A percentile compares a stretch with the other conserved stretches of the same genome.
Evolutionary conservation across 2,797 vertebrate genomes (phyloP).

Genomic region (Austrolebias charrua): DNA sequence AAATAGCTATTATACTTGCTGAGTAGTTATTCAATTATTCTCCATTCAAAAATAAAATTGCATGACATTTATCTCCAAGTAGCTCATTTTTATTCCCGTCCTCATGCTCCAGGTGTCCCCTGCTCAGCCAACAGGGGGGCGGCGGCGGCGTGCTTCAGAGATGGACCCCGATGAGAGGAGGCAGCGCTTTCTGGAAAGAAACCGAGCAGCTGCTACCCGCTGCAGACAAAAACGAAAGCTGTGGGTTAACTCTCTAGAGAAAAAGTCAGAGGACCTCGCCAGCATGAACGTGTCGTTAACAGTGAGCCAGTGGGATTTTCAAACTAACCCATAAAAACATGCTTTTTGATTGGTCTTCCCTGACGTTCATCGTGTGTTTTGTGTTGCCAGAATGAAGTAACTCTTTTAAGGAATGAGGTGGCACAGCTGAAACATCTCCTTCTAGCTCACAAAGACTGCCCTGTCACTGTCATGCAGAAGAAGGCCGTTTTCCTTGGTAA

Average conservation of each 20-base stretch:
- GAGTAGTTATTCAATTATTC: too few species aligned
- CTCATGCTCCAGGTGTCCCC: slow-evolving; percentile 86
- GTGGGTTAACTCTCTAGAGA: slow-evolving; percentile 94
- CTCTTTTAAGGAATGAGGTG: slow-evolving; percentile 90
- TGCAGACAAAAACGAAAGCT: slow-evolving; percentile 95
- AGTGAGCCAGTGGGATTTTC: slow-evolving; percentile 74
- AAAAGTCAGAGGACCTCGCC: slow-evolving; percentile 94
- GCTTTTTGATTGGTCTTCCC: not conserved
- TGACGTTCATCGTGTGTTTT: slow-evolving; percentile 18
- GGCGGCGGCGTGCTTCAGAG: slow-evolving; percentile 86
- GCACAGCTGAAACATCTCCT: slow-evolving; percentile 95
- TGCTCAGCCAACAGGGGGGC: slow-evolving; percentile 90
- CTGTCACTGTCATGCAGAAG: slow-evolving; percentile 95
- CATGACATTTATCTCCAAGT: not conserved
- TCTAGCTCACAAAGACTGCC: slow-evolving; percentile 96
- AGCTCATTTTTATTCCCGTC: not conserved
- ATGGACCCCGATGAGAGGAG: slow-evolving; percentile 93
- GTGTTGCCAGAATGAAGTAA: slow-evolving; percentile 87
- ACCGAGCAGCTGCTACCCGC: slow-evolving; percentile 91
- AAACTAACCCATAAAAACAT: not conserved
- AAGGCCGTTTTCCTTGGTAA: slow-evolving; percentile 92
- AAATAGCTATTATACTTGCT: too few species aligned
- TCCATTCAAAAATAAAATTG: not conserved
- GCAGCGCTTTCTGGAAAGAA: slow-evolving; percentile 92
- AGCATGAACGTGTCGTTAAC: slow-evolving; percentile 90